These are phyloP conservation scores for Ochlodes sylvanus DNA, from an alignment of 2,888 invertebrate species.

Conservation along the genomic window DNA sequence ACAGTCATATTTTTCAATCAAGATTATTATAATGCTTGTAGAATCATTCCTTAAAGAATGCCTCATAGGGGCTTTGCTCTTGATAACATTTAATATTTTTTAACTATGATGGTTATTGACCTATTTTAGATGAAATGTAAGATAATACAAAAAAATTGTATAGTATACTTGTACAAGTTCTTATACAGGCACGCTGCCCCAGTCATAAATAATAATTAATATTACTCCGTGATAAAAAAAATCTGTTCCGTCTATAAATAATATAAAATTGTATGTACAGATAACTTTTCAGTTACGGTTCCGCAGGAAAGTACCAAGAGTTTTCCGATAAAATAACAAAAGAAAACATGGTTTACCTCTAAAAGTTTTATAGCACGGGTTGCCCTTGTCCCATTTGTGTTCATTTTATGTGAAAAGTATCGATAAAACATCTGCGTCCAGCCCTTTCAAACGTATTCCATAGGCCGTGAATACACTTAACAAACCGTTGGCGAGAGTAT, in stretches of 20 bases:
- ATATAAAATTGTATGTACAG: constrained; percentile 5
- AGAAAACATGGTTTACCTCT: constrained; percentile 33
- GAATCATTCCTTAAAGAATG: too few relatives aligned
- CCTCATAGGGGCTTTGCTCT: too few relatives aligned
- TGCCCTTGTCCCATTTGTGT: constrained; percentile 35
- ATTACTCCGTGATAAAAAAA: too few relatives aligned
- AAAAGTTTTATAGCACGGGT: constrained; percentile 34
- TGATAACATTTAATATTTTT: too few relatives aligned
- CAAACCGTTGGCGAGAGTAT: constrained; percentile 11
- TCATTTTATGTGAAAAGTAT: constrained; percentile 35
- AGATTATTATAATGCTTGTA: too few relatives aligned
- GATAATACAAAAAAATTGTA: too few relatives aligned
- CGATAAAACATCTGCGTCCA: constrained; percentile 31
- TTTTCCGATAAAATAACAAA: constrained; percentile 32
- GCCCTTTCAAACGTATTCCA: constrained; percentile 20
- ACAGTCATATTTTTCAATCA: too few relatives aligned
- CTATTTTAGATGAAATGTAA: too few relatives aligned
- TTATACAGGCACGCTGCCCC: too few relatives aligned
- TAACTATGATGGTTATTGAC: too few relatives aligned
- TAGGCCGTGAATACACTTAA: constrained; percentile 20
- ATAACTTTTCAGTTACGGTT: constrained; percentile 7
- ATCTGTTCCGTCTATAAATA: background rate
- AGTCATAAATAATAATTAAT: too few relatives aligned
- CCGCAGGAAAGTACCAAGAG: constrained; percentile 9
- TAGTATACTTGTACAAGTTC: too few relatives aligned